phyloP scores from a whole-genome alignment of 2,888 invertebrate species.

The Chalcis sispes region DNA sequence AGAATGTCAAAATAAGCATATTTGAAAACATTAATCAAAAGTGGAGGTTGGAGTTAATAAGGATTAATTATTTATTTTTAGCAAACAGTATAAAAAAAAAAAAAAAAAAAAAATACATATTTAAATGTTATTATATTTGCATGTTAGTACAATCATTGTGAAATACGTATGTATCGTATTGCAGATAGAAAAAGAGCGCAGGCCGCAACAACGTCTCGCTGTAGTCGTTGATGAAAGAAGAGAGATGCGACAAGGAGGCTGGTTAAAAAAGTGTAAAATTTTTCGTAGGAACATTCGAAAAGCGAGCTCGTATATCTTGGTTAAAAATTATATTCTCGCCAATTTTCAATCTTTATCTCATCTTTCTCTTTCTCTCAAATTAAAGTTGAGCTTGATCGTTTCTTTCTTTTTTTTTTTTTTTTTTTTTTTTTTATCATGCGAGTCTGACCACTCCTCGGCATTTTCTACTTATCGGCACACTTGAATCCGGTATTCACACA shows the following conservation, averaged over 20 bases:
- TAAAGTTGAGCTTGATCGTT: too few relatives aligned
- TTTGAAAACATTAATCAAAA: too few relatives aligned
- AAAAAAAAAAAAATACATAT: too few relatives aligned
- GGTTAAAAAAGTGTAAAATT: too few relatives aligned
- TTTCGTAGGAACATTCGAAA: too few relatives aligned
- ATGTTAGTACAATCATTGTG: constrained; percentile 29
- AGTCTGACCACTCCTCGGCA: constrained; percentile 52
- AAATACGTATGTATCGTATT: constrained; percentile 14
- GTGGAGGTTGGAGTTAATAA: too few relatives aligned
- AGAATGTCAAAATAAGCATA: too few relatives aligned
- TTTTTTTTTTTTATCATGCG: background rate
- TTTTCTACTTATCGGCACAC: constrained; percentile 45
- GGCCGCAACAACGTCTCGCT: background rate
- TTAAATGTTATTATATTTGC: background rate
- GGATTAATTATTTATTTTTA: constrained; percentile 30
- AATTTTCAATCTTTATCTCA: too few relatives aligned
- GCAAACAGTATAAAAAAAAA: background rate
- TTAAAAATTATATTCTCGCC: too few relatives aligned
- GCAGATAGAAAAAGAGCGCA: constrained; percentile 1
- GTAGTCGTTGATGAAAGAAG: background rate
- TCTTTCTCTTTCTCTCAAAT: background rate
- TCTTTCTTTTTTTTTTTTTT: background rate
- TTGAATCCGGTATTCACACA: constrained; percentile 30
- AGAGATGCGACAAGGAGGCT: background rate
- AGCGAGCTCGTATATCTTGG: too few relatives aligned